Evolutionary conservation across 2,113 vertebrate genomes (phyloP), one percentile per base, ranked within the genome.

Genomic region (Fregetta grallaria): DNA sequence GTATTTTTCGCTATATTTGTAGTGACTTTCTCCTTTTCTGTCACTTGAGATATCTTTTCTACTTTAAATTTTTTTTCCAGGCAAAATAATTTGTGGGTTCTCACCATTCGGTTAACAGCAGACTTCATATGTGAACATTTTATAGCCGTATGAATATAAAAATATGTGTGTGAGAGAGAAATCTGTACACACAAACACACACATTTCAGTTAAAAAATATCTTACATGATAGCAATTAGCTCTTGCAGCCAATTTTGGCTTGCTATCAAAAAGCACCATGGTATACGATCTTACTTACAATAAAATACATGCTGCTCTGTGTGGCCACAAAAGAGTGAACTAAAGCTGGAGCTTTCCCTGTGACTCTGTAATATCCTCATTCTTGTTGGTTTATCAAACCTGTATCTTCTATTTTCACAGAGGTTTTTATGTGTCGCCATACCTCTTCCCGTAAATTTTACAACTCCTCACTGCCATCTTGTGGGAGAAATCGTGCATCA

Each of bases 401-500:
- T 15, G 6, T 47, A n/a, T 56, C 75, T 91, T 53, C 30, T 77
- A 9, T 67, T 95, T 80, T 36, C 75, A 62, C n/a, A 81, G 65
- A 66, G 34, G 59, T 94, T 91, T 93, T 72, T 49, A 26, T 1
- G 5, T 7, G 25, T 6, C 16, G 34, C 17, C 19, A 5, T 4
- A 13, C 4, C 8, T 0, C 32, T 74, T 12, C 19, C 45, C 6
- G 10, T 11, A 52, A 63, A 36, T 95, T 97, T 71, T 84, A 61
- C 86, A 95, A 95, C 96, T 96, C 78, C 12, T 74, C 93, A 92
- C 92, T 98, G 98, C 98, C 98, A 98, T 95, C 98, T 67, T 88
- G 96, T 98, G 98, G 96, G 58, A 6, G 68, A 70, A 72, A 17
- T 10, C 0, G 2, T 19, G 19, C 12, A 15, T 68, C 15, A 1